phyloP scores from a whole-genome alignment of 2,888 invertebrate species.

The Protophormia terraenovae region DNA sequence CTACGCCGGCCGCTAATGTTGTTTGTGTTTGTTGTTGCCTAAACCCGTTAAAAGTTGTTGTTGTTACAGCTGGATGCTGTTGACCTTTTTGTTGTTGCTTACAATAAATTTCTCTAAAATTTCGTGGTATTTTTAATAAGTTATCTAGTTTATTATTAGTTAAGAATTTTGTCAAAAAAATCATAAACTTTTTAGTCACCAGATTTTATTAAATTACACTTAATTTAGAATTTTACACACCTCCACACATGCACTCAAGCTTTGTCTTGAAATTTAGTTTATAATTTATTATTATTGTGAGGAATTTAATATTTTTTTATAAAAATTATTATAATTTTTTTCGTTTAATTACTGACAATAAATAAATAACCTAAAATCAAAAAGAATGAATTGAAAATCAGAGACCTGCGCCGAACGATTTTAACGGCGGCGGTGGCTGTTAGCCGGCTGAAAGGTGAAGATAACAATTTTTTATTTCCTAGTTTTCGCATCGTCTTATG shows the following conservation, averaged over 20 bases:
- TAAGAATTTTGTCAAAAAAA: neutral
- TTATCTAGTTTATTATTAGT: neutral
- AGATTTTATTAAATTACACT: neutral
- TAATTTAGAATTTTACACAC: neutral
- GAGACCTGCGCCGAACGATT: too few species aligned
- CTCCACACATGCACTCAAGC: neutral
- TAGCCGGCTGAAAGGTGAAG: too few species aligned
- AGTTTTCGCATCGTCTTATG: too few species aligned
- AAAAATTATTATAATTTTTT: neutral
- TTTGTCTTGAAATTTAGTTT: neutral
- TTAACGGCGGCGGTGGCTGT: too few species aligned
- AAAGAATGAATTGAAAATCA: conserved; percentile 5
- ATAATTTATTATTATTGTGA: neutral
- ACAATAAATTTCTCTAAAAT: neutral
- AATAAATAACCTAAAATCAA: conserved; percentile 56
- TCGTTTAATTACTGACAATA: conserved; percentile 41
- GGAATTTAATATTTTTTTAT: neutral
- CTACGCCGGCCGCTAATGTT: neutral
- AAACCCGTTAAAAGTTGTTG: neutral
- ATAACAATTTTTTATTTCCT: too few species aligned
- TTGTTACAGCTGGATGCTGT: neutral
- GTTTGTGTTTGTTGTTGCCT: neutral
- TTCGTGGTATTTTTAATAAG: neutral
- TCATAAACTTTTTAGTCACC: neutral
- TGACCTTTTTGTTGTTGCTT: neutral